Evolutionary conservation across 2,113 vertebrate species (phyloP).

Genomic region (Acanthochromis polyacanthus): DNA sequence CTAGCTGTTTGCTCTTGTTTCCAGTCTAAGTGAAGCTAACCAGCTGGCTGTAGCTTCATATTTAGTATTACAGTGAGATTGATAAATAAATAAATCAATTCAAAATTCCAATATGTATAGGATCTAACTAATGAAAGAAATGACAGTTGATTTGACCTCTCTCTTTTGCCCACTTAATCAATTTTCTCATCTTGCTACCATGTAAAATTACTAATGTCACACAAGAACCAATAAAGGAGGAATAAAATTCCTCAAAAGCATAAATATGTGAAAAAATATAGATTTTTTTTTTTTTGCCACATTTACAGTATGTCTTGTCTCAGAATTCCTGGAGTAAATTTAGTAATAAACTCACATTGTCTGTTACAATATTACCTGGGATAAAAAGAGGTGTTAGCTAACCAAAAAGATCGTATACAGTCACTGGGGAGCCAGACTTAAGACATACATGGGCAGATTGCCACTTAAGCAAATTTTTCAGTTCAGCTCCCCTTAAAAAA

Average conservation of each 20-base stretch:
- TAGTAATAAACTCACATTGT: conserved; percentile 33
- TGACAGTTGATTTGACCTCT: too few relatives aligned
- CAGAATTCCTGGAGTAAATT: conserved; percentile 32
- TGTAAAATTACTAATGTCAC: too few relatives aligned
- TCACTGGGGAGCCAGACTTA: conserved; percentile 44
- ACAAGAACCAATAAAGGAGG: too few relatives aligned
- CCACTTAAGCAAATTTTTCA: conserved; percentile 40
- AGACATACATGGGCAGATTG: conserved; percentile 36
- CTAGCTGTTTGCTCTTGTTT: neutral
- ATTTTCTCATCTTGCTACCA: too few relatives aligned
- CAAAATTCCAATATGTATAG: too few relatives aligned
- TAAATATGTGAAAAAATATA: conserved; percentile 7
- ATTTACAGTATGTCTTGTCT: conserved; percentile 68
- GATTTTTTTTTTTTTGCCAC: conserved; percentile 56
- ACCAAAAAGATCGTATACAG: conserved; percentile 57
- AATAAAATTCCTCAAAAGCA: too few relatives aligned
- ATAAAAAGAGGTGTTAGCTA: conserved; percentile 61
- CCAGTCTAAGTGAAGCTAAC: neutral
- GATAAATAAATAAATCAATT: too few relatives aligned
- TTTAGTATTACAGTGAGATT: too few relatives aligned
- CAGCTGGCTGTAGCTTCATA: neutral
- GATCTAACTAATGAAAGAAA: too few relatives aligned
- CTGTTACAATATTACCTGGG: conserved; percentile 46
- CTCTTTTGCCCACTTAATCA: too few relatives aligned
- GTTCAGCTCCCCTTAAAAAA: conserved; percentile 38